Conservation (phyloP, 2,113 vertebrate genomes). For the Hypocryptadius cinnamomeus region DNA sequence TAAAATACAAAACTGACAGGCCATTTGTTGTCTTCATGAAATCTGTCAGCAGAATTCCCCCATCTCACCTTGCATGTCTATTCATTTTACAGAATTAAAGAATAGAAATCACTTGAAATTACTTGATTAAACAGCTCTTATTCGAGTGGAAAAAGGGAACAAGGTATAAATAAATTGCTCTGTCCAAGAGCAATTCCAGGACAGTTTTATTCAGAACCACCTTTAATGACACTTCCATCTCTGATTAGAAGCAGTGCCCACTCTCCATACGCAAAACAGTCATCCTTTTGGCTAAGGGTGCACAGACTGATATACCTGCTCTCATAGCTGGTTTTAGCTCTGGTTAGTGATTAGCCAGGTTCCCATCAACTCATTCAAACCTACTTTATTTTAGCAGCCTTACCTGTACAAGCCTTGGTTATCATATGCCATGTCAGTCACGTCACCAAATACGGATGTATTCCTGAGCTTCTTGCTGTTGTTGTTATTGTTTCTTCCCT, state of each 20-base stretch:
- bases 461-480: slow-evolving; percentile 70
- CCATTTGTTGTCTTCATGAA: background rate
- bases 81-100: background rate
- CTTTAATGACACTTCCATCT: background rate
- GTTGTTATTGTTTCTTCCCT: slow-evolving; percentile 79
- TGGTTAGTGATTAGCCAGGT: background rate
- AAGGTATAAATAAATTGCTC: background rate
- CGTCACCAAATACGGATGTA: background rate
- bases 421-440: slow-evolving; percentile 48
- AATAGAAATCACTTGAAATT: background rate
- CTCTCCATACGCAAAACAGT: background rate
- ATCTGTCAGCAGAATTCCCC: background rate
- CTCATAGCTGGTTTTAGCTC: background rate
- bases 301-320: background rate
- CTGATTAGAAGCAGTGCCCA: background rate
- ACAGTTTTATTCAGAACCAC: background rate
- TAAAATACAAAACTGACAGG: background rate
- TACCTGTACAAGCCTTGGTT: slow-evolving; percentile 73
- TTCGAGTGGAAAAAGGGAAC: background rate
- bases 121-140: background rate
- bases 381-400: background rate
- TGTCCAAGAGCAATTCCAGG: background rate
- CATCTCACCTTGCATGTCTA: background rate
- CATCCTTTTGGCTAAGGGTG: background rate
- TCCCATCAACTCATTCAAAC: background rate